Percentiles rank a stretch among this genome's conserved stretches.
phyloP scores from a whole-genome alignment of 2,888 invertebrate genomes.

The Anoplius nigerrimus region DNA sequence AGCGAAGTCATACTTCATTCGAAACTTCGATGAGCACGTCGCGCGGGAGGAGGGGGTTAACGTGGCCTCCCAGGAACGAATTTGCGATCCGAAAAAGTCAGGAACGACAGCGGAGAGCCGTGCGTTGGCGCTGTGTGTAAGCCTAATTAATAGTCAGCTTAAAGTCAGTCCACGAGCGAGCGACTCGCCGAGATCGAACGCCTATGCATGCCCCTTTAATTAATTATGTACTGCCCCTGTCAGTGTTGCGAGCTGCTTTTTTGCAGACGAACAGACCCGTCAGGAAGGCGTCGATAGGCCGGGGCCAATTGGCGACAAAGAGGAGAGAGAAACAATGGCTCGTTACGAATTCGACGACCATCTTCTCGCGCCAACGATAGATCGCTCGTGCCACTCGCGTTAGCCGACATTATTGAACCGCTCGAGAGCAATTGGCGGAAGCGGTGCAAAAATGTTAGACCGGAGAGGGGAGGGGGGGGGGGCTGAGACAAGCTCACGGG shows the following conservation, averaged over 20 bases:
- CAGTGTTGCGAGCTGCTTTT: slow-evolving; percentile 49
- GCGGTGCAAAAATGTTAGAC: slow-evolving; percentile 52
- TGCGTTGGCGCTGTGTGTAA: slow-evolving; percentile 49
- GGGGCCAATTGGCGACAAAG: slow-evolving; percentile 42
- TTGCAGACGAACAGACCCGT: slow-evolving; percentile 55
- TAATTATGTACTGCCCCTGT: slow-evolving; percentile 56
- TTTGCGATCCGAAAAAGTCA: slow-evolving; percentile 7
- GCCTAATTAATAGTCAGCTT: slow-evolving; percentile 65
- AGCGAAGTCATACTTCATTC: too few species aligned
- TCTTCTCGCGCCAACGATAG: slow-evolving; percentile 30
- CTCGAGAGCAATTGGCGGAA: slow-evolving; percentile 4
- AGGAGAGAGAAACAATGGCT: slow-evolving; percentile 45
- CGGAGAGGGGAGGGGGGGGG: not conserved
- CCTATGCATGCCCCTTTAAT: slow-evolving; percentile 62
- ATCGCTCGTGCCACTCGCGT: slow-evolving; percentile 38
- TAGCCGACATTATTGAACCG: not conserved
- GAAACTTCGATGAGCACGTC: too few species aligned
- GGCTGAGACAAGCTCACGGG: slow-evolving; percentile 19
- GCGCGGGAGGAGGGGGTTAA: too few species aligned
- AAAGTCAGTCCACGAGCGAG: slow-evolving; percentile 28
- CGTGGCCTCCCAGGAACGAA: too few species aligned
- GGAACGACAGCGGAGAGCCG: slow-evolving; percentile 2
- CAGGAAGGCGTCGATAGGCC: slow-evolving; percentile 57
- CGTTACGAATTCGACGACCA: slow-evolving; percentile 53
- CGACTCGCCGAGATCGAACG: slow-evolving; percentile 54